phyloP scores from a whole-genome alignment of 2,113 vertebrate genomes.

The Ellobius talpinus region DNA sequence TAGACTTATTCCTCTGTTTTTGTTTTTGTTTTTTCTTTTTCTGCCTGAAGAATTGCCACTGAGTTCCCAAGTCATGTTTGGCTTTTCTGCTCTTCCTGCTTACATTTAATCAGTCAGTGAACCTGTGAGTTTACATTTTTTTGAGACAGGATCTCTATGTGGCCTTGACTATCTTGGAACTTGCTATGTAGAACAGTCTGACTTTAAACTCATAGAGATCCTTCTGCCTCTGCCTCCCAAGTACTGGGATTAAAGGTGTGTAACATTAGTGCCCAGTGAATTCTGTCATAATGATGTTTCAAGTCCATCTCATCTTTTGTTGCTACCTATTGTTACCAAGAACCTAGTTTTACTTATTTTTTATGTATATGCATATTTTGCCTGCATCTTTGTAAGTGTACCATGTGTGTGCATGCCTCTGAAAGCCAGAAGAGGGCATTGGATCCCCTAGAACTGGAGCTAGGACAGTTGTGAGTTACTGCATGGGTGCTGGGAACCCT shows the following conservation, averaged over 20 bases:
- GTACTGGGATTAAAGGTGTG: not conserved
- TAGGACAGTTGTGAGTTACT: not conserved
- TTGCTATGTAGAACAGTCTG: not conserved
- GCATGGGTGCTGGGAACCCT: not conserved
- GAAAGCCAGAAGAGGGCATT: not conserved
- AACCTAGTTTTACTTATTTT: not conserved
- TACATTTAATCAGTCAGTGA: not conserved
- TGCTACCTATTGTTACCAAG: not conserved
- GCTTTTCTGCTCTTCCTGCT: not conserved
- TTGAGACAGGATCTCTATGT: not conserved
- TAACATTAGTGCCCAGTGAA: not conserved
- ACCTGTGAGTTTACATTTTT: not conserved
- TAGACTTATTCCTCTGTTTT: not conserved
- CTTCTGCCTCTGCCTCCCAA: not conserved
- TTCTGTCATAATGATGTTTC: conserved; percentile 47
- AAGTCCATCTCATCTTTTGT: not conserved
- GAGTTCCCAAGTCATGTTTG: not conserved
- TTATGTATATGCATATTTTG: not conserved
- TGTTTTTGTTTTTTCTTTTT: not conserved
- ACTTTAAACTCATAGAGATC: not conserved
- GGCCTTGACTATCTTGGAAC: not conserved
- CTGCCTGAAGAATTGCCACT: not conserved
- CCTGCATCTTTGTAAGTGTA: not conserved
- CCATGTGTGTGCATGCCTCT: not conserved
- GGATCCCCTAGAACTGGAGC: not conserved